Base-by-base conservation (phyloP, 1,140 invertebrate genomes). In the Brachionus rubens region DNA sequence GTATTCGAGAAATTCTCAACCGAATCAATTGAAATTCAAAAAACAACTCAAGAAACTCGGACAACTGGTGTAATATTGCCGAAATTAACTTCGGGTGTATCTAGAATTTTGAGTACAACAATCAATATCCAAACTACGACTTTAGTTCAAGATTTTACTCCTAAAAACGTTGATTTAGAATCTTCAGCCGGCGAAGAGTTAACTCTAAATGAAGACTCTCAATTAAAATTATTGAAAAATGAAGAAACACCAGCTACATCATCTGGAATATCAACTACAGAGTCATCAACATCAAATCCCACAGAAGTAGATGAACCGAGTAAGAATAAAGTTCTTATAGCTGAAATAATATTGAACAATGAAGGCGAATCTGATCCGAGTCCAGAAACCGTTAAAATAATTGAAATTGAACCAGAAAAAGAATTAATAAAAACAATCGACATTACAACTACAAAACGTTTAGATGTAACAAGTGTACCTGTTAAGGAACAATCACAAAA, bases 61-160 rank as follows among this genome's bases (percentile, higher is more conserved):
- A 36, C 54, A 59, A 40, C 28, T 33, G 16, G 19, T 16, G 16
- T n/a, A 1, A 48, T 21, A n/a, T 36, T 33, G 16, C 3, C 16
- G 3, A 16, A 19, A 16, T 5, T 36, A 6, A 40, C 54, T 7
- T 12, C 19, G 1, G 54, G 54, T 19, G 12, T 59, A 6, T 59
- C 54, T 33, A 59, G 54, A 40, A 59, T 59, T 36, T 19, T 59
- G 36, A 59, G 54, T 2, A 59, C 54, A 41, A 59, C 54, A 1
- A n/a, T n/a, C 33, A n/a, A 1, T 26, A 6, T 3, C n/a, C 9
- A 54, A 12, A 54, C 24, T 54, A 28, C 24, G n/a, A 28, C 4
- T 4, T 28, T 7, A 1, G 9, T 59, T 19, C 12, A 36, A 36
- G 16, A 16, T 59, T 59, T 59, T 36, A 19, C 14, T 19, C 28